Evolutionary conservation across 2,797 vertebrate genomes (phyloP).

Genomic region (Steatocranus sp.): DNA sequence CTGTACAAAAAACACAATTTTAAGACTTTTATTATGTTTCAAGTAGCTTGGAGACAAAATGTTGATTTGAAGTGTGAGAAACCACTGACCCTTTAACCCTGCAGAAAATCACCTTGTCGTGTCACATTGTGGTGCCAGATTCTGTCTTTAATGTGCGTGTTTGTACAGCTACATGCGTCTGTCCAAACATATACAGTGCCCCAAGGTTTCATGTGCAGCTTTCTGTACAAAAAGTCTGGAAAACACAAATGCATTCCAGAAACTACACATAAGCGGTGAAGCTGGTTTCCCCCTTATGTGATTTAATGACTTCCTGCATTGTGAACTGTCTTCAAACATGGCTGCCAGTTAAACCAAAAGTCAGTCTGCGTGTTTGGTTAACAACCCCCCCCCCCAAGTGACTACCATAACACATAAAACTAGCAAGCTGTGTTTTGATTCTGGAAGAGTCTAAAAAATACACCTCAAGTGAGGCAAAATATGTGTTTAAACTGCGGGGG

Average conservation of each 20-base stretch:
- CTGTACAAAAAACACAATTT: not conserved
- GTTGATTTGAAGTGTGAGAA: not conserved
- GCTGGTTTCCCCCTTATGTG: slow-evolving; percentile 5
- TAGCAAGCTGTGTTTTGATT: not conserved
- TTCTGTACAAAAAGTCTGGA: not conserved
- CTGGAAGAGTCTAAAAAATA: not conserved
- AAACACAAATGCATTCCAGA: slow-evolving; percentile 34
- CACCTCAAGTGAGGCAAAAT: slow-evolving; percentile 1
- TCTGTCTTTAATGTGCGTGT: not conserved
- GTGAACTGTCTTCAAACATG: slow-evolving; percentile 13
- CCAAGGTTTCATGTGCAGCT: slow-evolving; percentile 9
- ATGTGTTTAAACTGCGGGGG: not conserved
- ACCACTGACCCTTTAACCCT: not conserved
- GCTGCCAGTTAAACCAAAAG: not conserved
- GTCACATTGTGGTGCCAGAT: not conserved
- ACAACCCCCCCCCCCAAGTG: not conserved
- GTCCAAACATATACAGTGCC: slow-evolving; percentile 1
- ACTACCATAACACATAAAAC: not conserved
- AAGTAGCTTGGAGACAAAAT: not conserved
- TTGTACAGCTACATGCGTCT: slow-evolving; percentile 8
- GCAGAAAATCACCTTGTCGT: not conserved
- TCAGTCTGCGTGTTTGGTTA: not conserved
- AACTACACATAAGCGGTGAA: slow-evolving; percentile 4
- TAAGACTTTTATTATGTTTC: not conserved
- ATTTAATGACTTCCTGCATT: slow-evolving; percentile 40